Percentiles rank a stretch among this genome's conserved stretches.
phyloP scores from a whole-genome alignment of 1,140 invertebrate species.

The Drosophila gunungcola region DNA sequence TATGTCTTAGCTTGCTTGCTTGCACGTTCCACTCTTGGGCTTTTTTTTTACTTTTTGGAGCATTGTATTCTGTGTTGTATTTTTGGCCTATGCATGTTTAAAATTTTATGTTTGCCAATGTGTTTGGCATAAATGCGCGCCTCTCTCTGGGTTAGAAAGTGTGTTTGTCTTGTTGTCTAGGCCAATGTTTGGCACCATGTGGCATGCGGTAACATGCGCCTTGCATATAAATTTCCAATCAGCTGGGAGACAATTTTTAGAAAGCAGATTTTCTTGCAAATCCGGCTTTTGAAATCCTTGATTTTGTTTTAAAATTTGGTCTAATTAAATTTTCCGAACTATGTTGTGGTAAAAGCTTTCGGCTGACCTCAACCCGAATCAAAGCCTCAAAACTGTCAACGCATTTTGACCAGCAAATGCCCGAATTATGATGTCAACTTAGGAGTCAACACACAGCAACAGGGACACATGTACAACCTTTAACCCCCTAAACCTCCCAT shows the following conservation, averaged over 20 bases:
- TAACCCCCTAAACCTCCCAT: conserved; percentile 4
- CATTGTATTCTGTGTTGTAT: conserved; percentile 75
- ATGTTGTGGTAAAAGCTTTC: conserved; percentile 10
- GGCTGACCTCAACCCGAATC: conserved; percentile 23
- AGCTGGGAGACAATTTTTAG: conserved; percentile 43
- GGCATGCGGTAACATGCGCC: conserved; percentile 70
- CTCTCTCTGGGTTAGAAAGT: conserved; percentile 2
- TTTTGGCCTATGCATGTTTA: conserved; percentile 82
- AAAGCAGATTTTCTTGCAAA: conserved; percentile 35
- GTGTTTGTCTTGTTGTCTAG: conserved; percentile 50
- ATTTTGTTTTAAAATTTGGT: conserved; percentile 18
- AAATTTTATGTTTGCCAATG: conserved; percentile 82
- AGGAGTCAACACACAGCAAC: conserved; percentile 53
- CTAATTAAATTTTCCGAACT: conserved; percentile 62
- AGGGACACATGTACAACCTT: conserved; percentile 10
- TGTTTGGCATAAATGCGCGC: conserved; percentile 72
- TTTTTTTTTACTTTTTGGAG: conserved; percentile 48
- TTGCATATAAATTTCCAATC: conserved; percentile 71
- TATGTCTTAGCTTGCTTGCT: conserved; percentile 29
- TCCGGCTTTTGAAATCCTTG: conserved; percentile 14
- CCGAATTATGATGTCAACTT: conserved; percentile 77
- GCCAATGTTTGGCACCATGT: conserved; percentile 74
- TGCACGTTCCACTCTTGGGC: conserved; percentile 2
- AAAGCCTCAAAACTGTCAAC: conserved; percentile 51
- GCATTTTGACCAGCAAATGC: conserved; percentile 60